Evolutionary conservation across 1,140 invertebrate genomes (phyloP).

Genomic region (Adelges cooleyi): DNA sequence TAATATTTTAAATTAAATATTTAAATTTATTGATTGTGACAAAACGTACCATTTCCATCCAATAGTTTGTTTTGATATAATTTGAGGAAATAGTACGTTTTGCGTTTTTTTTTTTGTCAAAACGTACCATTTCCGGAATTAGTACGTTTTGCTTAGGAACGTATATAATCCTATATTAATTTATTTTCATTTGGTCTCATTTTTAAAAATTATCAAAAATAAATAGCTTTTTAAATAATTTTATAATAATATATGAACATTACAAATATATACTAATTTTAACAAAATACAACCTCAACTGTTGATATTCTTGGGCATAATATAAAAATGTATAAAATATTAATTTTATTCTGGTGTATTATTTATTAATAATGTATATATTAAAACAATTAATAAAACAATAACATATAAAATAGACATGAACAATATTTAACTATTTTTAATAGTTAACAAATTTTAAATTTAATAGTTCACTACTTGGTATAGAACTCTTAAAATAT

Average conservation of each 20-base stretch:
- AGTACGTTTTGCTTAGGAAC: no score
- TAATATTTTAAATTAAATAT: background rate
- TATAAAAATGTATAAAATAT: background rate
- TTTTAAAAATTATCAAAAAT: background rate
- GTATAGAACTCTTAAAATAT: background rate
- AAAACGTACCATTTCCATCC: background rate
- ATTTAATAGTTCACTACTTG: background rate
- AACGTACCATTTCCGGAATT: background rate
- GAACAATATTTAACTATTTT: background rate
- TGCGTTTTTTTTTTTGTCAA: background rate
- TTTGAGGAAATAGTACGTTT: no score
- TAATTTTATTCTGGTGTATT: background rate
- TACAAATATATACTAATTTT: no score
- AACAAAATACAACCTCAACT: no score
- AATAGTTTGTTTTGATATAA: background rate
- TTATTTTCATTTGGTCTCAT: background rate
- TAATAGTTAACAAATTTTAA: background rate
- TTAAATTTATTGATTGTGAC: background rate
- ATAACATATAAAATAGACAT: no score
- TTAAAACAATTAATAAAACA: background rate
- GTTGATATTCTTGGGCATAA: background rate
- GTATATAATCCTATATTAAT: background rate
- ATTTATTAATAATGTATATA: background rate
- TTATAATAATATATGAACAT: background rate
- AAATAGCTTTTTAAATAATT: background rate